Evolutionary conservation across 2,113 vertebrate species (phyloP).

Genomic region (Aspiorhynchus laticeps): DNA sequence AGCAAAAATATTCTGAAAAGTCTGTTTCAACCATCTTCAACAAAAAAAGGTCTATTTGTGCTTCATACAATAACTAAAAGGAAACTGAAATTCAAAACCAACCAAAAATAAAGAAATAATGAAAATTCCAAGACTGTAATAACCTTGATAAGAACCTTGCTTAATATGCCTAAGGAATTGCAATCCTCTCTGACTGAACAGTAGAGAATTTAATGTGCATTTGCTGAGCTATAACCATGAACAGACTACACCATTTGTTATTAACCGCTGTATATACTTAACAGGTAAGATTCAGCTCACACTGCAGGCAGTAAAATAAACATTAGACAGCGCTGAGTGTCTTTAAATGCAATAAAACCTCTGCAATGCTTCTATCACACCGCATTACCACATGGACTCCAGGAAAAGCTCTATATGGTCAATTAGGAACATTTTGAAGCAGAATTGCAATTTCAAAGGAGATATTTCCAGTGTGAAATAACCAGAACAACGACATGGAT

Average conservation of each 20-base stretch:
- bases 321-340: slow-evolving; percentile 53
- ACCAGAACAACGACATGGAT: neutral
- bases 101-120: neutral
- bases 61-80: neutral
- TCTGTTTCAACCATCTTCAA: neutral
- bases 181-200: slow-evolving; percentile 63
- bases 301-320: slow-evolving; percentile 60
- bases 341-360: slow-evolving; percentile 57
- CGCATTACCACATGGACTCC: neutral
- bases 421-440: slow-evolving; percentile 1
- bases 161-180: slow-evolving; percentile 54
- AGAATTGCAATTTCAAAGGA: neutral
- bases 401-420: neutral
- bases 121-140: neutral
- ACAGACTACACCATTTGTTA: slow-evolving; percentile 61
- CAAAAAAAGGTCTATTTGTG: neutral
- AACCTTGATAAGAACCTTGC: neutral
- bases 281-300: slow-evolving; percentile 61
- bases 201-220: slow-evolving; percentile 60
- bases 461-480: neutral
- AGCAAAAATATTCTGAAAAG: no score
- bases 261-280: slow-evolving; percentile 60
- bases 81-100: neutral
- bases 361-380: slow-evolving; percentile 27
- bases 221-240: slow-evolving; percentile 63